These are phyloP conservation scores for Trichogramma evanescens DNA, from an alignment of 2,888 invertebrate species.

Conservation along the genomic window DNA sequence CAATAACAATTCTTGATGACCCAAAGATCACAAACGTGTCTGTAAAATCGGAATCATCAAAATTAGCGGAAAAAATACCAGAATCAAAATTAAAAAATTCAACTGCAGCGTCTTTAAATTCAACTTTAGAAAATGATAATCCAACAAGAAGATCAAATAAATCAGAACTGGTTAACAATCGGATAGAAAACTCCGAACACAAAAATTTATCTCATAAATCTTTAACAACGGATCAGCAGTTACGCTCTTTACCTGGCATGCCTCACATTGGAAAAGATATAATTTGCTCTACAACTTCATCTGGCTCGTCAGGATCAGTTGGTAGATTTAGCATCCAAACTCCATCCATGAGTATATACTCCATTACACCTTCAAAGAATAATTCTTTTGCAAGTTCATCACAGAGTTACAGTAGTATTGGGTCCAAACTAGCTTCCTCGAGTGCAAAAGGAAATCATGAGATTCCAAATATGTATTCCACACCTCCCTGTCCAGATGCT, in stretches of 20 bases:
- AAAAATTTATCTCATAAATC: too few species aligned
- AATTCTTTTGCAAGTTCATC: conserved; percentile 20
- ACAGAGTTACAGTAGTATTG: conserved; percentile 1
- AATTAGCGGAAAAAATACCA: conserved; percentile 16
- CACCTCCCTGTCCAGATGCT: conserved; percentile 43
- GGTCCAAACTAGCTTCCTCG: conserved; percentile 11
- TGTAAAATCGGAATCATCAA: conserved; percentile 9
- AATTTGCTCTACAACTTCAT: conserved; percentile 17
- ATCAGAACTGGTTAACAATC: too few species aligned
- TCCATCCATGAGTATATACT: conserved; percentile 36
- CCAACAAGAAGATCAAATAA: too few species aligned
- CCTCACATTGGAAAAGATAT: conserved; percentile 22
- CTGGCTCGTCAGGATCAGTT: conserved; percentile 20
- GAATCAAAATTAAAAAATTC: not conserved
- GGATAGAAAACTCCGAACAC: too few species aligned
- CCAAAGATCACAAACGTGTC: conserved; percentile 10
- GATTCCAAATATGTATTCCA: conserved; percentile 30
- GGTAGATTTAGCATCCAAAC: conserved; percentile 32
- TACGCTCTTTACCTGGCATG: conserved; percentile 16
- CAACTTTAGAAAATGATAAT: too few species aligned
- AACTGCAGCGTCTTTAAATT: too few species aligned
- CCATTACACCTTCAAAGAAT: conserved; percentile 33
- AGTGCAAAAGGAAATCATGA: conserved; percentile 22
- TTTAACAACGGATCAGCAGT: conserved; percentile 9
- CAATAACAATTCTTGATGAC: conserved; percentile 12